phyloP scores from a whole-genome alignment of 1,140 invertebrate species.

The Aphelenchoides avenae region DNA sequence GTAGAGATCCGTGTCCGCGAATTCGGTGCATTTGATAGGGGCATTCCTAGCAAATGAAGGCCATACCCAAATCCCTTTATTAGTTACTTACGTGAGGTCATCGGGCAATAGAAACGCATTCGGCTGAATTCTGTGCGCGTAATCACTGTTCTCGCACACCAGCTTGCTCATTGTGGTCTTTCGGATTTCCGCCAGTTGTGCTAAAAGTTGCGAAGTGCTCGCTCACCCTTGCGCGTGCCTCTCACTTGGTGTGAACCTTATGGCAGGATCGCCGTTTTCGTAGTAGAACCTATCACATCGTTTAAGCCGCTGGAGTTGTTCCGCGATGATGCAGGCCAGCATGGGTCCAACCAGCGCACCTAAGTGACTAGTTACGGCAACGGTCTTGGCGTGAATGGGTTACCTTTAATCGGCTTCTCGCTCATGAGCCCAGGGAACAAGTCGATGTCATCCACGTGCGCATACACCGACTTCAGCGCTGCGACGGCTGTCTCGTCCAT shows the following conservation, averaged over 20 bases:
- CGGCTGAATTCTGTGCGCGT: constrained; percentile 52
- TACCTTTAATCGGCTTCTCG: constrained; percentile 61
- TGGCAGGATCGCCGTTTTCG: constrained; percentile 60
- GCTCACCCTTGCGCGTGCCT: too few species aligned
- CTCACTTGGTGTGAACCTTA: constrained; percentile 57
- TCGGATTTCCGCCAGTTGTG: constrained; percentile 84
- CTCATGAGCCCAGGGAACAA: constrained; percentile 78
- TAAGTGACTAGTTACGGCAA: neutral
- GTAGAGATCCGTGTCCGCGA: constrained; percentile 45
- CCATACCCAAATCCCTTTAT: constrained; percentile 2
- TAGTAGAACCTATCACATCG: constrained; percentile 68
- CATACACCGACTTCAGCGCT: constrained; percentile 44
- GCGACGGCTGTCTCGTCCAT: constrained; percentile 49
- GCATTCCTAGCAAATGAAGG: constrained; percentile 44
- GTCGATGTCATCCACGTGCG: constrained; percentile 81
- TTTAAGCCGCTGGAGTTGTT: constrained; percentile 74
- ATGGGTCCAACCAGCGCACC: constrained; percentile 73
- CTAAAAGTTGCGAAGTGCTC: constrained; percentile 61
- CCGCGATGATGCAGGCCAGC: constrained; percentile 90
- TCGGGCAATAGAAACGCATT: constrained; percentile 57
- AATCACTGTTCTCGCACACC: constrained; percentile 76
- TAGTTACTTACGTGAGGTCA: constrained; percentile 45
- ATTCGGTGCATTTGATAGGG: constrained; percentile 46
- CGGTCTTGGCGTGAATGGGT: neutral
- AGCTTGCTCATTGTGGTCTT: constrained; percentile 83